Evolutionary conservation across 2,113 vertebrate species (phyloP), one percentile per base, ranked within the genome.

Genomic region (Cathartes aura): DNA sequence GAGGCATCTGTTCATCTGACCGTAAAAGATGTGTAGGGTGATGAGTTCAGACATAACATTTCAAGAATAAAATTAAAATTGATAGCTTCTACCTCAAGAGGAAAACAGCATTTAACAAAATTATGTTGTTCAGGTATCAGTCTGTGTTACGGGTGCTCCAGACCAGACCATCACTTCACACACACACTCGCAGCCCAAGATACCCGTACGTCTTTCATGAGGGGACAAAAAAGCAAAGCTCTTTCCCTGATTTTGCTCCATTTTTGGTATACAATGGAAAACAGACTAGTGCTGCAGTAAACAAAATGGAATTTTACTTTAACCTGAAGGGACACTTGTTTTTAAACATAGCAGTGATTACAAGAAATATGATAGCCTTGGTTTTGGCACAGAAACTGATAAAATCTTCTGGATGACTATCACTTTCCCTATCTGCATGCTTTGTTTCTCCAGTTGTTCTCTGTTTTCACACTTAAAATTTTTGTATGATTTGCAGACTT

Each of bases 151-250:
- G 52, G 22, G 6, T 47, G 23, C 38, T 79, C 26, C 43, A 45
- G 29, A 18, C 4, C 45, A 70, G 29, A 38, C 9, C 30, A 62
- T 26, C 40, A 2, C 36, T 59, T 75, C 53, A 78, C 12, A 55
- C 32, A 32, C 43, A 38, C 4, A 1, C 30, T 72, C 32, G 21
- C 5, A 67, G n/a, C 24, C 56, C 29, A 8, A 27, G 12, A 23
- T 6, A 58, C 18, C 7, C 12, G 2, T 2, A 0, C 5, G 8
- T 29, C 32, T 75, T 30, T 18, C 48, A 10, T 4, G 5, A 80
- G 27, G 17, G 29, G 1, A 15, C n/a, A 36, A 38, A 60, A 73
- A 79, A 68, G 16, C 5, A 29, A 71, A 80, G 27, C 5, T 67
- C 12, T 40, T 80, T 15, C 13, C 48, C 30, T 52, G 6, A 2